Evolutionary conservation across 2,113 vertebrate species (phyloP).

Genomic region (Atrichornis clamosus): DNA sequence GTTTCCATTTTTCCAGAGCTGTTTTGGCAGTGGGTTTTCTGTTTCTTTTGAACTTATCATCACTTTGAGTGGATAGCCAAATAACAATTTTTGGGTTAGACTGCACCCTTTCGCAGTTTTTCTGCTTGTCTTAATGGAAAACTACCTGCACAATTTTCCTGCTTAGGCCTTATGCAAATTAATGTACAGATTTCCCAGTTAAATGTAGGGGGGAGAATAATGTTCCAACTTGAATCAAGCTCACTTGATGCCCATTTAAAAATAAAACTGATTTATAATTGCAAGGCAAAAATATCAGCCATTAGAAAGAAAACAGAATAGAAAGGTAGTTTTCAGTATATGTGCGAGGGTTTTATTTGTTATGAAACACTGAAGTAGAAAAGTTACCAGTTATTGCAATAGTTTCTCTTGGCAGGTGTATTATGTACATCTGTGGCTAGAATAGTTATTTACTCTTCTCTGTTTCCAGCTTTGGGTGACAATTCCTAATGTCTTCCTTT

Average conservation of each 20-base stretch:
- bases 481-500: neutral
- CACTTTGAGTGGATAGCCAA: neutral
- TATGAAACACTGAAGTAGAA: neutral
- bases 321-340: neutral
- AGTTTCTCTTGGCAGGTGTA: neutral
- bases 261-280: neutral
- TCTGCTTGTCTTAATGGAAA: neutral
- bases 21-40: neutral
- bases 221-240: neutral
- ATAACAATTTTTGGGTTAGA: neutral
- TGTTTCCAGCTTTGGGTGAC: neutral
- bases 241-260: neutral
- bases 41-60: neutral
- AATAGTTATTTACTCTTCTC: neutral
- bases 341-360: neutral
- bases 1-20: neutral
- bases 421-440: neutral
- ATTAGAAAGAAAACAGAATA: neutral
- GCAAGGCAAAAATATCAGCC: neutral
- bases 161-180: neutral
- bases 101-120: neutral
- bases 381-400: neutral
- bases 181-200: neutral
- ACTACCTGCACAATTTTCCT: neutral
- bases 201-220: neutral